Evolutionary conservation across 2,888 invertebrate species (phyloP), one percentile per base, ranked within the genome.

Genomic region (Lepidochitona cinerea): DNA sequence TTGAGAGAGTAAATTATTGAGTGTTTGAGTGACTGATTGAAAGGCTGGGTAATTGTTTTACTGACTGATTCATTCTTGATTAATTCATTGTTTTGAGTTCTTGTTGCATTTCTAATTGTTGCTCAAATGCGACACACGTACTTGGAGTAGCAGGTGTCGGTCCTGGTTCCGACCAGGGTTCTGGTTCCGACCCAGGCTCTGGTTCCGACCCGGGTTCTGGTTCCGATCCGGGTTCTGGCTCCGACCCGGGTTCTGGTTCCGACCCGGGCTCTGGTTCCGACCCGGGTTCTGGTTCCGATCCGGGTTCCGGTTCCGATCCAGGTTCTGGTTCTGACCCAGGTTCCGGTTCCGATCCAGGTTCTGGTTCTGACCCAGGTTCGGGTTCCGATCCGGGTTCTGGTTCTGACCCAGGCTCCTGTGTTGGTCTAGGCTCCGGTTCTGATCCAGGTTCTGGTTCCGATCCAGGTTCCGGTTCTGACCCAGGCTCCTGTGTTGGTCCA

Each of bases 271-370:
- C 49, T 4, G n/a, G n/a, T 23, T 49, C 49, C 49, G 49, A 23
- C 23, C 23, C 49, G 23, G n/a, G n/a, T 49, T 49, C 49, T 49
- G 49, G 49, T 7, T 41, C 41, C 9, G n/a, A 18, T 23, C 23
- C 71, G 0, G 73, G 74, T 70, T 73, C 74, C 18, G 67, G 52
- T 68, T 59, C 72, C 14, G 76, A 49, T 67, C 37, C 49, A 14
- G 7, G 1, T 29, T 36, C 23, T 14, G 70, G 37, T 32, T 72
- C 73, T n/a, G 67, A 33, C 52, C 69, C 52, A 0, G 72, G 72
- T 33, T 32, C 49, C 35, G 9, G 5, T n/a, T 14, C 53, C 26
- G 12, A 29, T 59, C 41, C 71, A n/a, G 73, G 69, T 0, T 70
- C 65, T 35, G 52, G 26, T 12, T 52, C 65, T 2, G 49, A 59